Conservation (phyloP, 2,888 invertebrate species). For the Carpatolechia fugitivella region DNA sequence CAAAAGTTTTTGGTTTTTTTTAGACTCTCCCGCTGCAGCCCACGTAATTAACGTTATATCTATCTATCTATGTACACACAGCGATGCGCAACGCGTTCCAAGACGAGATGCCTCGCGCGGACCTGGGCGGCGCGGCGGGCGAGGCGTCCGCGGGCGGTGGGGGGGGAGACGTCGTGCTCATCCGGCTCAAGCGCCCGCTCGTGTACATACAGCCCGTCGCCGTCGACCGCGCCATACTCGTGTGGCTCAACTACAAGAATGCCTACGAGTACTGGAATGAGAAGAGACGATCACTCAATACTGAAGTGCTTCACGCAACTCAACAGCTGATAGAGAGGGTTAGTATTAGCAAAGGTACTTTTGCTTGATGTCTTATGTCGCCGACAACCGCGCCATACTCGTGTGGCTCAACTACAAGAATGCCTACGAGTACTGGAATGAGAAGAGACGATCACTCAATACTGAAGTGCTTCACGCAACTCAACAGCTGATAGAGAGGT, state of each 20-base stretch:
- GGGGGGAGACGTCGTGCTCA: conserved; percentile 92
- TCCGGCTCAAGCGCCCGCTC: conserved; percentile 94
- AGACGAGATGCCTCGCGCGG: conserved; percentile 92
- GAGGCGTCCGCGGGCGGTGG: conserved; percentile 86
- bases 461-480: conserved; percentile 90
- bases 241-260: conserved; percentile 99
- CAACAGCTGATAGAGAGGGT: conserved; percentile 81
- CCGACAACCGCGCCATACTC: conserved; percentile 88
- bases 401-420: conserved; percentile 99
- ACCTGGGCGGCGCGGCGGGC: conserved; percentile 66
- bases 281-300: conserved; percentile 93
- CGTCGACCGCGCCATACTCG: conserved; percentile 97
- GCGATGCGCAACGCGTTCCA: conserved; percentile 88
- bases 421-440: conserved; percentile 99
- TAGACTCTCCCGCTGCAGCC: too few species aligned
- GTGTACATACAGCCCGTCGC: conserved; percentile 98
- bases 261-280: conserved; percentile 99
- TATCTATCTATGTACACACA: too few species aligned
- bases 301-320: conserved; percentile 89
- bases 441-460: conserved; percentile 94
- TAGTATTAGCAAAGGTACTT: neutral
- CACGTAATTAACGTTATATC: too few species aligned
- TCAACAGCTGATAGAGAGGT: conserved; percentile 81
- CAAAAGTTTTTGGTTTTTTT: too few species aligned
- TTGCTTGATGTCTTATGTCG: neutral